These are phyloP conservation scores for Sylvilagus bachmani DNA, from an alignment of 2,113 vertebrate genomes.

Conservation along the genomic window DNA sequence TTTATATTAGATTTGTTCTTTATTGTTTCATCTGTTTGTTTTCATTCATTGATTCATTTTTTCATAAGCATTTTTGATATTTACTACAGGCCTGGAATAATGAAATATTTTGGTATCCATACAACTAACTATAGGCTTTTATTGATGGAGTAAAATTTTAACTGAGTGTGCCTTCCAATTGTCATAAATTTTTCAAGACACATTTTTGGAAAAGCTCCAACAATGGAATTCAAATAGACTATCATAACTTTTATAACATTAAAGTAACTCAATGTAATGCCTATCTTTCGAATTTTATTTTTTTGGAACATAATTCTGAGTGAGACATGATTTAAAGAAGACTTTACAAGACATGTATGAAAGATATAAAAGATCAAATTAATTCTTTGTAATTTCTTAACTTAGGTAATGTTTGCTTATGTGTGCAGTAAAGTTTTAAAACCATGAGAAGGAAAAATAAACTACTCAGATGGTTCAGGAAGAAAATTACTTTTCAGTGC, in stretches of 20 bases:
- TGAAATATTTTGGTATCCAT: conserved; percentile 44
- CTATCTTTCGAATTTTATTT: background rate
- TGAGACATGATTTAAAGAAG: conserved; percentile 41
- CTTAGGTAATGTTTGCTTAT: background rate
- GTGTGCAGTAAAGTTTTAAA: background rate
- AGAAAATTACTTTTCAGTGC: conserved; percentile 41
- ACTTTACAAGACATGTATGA: background rate
- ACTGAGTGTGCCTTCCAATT: background rate
- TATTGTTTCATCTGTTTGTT: conserved; percentile 30
- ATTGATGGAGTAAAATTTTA: conserved; percentile 43
- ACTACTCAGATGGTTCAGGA: background rate
- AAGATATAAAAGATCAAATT: background rate
- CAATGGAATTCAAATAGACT: background rate
- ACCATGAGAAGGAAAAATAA: conserved; percentile 2
- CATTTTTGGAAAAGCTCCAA: conserved; percentile 36
- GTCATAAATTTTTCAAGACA: background rate
- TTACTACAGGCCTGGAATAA: background rate
- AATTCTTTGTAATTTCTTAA: background rate
- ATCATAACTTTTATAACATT: conserved; percentile 42
- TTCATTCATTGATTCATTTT: background rate
- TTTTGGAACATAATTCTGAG: conserved; percentile 31
- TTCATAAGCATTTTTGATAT: conserved; percentile 31
- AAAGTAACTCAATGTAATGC: conserved; percentile 18
- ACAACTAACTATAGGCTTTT: background rate
- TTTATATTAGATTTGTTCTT: background rate